phyloP scores from a whole-genome alignment of 2,888 invertebrate genomes.

The Formica aserva region DNA sequence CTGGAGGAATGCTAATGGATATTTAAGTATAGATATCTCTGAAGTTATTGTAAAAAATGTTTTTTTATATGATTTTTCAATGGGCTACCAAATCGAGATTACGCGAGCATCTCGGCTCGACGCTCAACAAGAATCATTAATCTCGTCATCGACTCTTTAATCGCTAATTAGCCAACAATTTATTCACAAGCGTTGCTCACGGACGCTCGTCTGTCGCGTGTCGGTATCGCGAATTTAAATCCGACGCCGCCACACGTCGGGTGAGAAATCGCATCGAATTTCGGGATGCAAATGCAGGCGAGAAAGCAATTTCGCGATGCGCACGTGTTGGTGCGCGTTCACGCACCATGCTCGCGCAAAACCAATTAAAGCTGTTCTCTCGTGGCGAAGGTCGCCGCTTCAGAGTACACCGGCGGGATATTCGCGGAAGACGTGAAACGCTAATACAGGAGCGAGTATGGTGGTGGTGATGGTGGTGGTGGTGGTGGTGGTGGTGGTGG shows the following conservation, averaged over 20 bases:
- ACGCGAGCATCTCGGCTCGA: not conserved
- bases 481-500: conserved; percentile 28
- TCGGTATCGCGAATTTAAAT: conserved; percentile 35
- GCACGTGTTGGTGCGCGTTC: conserved; percentile 26
- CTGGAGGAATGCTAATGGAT: not conserved
- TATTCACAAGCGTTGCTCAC: conserved; percentile 10
- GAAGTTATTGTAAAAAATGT: not conserved
- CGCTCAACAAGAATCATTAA: conserved; percentile 9
- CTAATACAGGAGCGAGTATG: conserved; percentile 25
- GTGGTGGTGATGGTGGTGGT: conserved; percentile 6
- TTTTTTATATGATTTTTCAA: not conserved
- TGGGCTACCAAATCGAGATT: not conserved
- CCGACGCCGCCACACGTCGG: not conserved
- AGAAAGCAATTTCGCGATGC: conserved; percentile 47
- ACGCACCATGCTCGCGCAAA: conserved; percentile 39
- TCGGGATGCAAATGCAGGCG: conserved; percentile 45
- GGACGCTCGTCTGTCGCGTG: conserved; percentile 32
- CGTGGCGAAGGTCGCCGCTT: conserved; percentile 41
- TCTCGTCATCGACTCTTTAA: conserved; percentile 43
- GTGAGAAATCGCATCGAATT: conserved; percentile 51
- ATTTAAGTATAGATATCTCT: not conserved
- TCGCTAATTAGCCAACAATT: conserved; percentile 46
- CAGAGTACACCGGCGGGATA: conserved; percentile 12
- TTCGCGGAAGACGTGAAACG: conserved; percentile 26
- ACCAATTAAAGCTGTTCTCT: conserved; percentile 59